Evolutionary conservation across 2,888 invertebrate genomes (phyloP), one percentile per base, ranked within the genome.

Genomic region (Rhopalosiphum nymphaeae): DNA sequence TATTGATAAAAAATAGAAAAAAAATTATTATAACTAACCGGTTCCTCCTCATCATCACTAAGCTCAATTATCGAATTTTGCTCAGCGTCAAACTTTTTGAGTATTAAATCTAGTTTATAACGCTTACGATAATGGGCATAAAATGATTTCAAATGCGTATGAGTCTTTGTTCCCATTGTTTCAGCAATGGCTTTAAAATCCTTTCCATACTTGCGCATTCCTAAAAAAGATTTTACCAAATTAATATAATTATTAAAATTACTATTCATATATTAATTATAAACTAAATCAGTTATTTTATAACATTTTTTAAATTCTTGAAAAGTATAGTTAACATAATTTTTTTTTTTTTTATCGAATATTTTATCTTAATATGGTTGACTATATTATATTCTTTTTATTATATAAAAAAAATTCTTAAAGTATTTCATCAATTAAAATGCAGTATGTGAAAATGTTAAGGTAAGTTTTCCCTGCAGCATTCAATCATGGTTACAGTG

Each of bases 121-220:
- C 98, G 97, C 95, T 98, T 97, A 90, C 98, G 97, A 96, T 99
- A 98, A 96, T 98, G 98, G 21, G 98, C 97, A 96, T 98, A 99
- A 96, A 99, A 99, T 91, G 98, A 97, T 95, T 98, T 97, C 89
- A 99, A 97, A 96, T 99, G 99, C 91, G 98, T 97, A 96, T 99
- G 99, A 1, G 98, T 98, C 96, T 99, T 99, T 92, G 98, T 99
- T 95, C 99, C 99, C 95, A 99, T 97, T 26, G 98, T 98, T 96
- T 99, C 99, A 36, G 99, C 98, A 95, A 99, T 99, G 57, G 98
- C 98, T 96, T 98, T 97, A 96, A 98, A 98, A 96, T 99, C 98
- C 96, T 98, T 98, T 85, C 97, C 97, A 95, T 97, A 97, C 95
- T 96, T 96, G 56, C 97, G 95, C 56, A 97, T 96, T 94, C 97